Evolutionary conservation across 2,797 vertebrate species (phyloP).

Genomic region (Sebastes itinus): DNA sequence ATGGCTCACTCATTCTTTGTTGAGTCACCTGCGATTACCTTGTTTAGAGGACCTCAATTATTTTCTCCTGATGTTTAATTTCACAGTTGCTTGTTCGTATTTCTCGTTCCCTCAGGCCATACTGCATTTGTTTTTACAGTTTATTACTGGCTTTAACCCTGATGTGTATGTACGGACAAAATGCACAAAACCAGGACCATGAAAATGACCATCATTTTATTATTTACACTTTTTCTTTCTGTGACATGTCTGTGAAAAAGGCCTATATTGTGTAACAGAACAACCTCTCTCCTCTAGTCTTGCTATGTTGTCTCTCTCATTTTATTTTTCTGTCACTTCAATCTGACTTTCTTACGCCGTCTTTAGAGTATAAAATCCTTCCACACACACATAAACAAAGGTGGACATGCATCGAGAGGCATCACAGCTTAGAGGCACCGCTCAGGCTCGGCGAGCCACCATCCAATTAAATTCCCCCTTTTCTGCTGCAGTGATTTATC

Average conservation of each 20-base stretch:
- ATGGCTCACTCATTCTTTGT: slow-evolving; percentile 1
- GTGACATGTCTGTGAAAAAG: background rate
- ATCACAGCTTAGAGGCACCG: slow-evolving; percentile 34
- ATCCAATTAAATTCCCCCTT: slow-evolving; percentile 49
- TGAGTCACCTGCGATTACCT: slow-evolving; percentile 22
- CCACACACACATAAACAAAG: slow-evolving; percentile 18
- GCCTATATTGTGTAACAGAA: background rate
- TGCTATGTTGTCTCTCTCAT: background rate
- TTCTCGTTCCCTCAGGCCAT: background rate
- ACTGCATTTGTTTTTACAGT: background rate
- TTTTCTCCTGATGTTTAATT: slow-evolving; percentile 37
- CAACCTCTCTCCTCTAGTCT: background rate
- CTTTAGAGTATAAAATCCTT: slow-evolving; percentile 21
- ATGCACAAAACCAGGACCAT: background rate
- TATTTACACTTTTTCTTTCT: background rate
- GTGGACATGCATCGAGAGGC: slow-evolving; percentile 20
- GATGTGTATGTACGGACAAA: background rate
- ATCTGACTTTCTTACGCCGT: background rate
- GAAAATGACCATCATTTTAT: background rate
- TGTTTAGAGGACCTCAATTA: background rate
- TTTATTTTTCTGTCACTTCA: background rate
- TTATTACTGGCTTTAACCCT: background rate
- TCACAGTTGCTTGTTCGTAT: slow-evolving; percentile 37
- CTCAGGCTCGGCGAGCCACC: slow-evolving; percentile 42
- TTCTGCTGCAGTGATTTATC: slow-evolving; percentile 63